Conservation (phyloP, 1,140 invertebrate genomes). For the Hyles euphorbiae region DNA sequence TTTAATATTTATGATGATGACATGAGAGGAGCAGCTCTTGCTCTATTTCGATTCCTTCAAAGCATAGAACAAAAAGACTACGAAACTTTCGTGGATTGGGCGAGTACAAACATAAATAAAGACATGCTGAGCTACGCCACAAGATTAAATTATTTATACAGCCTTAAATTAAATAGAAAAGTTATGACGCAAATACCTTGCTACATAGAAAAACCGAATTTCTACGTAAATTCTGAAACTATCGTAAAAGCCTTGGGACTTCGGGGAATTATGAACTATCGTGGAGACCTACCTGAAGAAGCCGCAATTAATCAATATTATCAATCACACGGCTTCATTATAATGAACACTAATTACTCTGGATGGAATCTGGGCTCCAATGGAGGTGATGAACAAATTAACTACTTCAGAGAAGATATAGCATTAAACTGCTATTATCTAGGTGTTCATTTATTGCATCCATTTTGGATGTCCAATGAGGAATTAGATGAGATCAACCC, state of each 20-base stretch:
- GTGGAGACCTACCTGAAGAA: conserved; percentile 20
- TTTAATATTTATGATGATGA: conserved; percentile 62
- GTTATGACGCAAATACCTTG: conserved; percentile 28
- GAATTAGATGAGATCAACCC: conserved; percentile 74
- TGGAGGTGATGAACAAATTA: conserved; percentile 78
- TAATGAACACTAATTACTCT: conserved; percentile 74
- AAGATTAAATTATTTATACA: conserved; percentile 35
- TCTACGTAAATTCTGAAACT: conserved; percentile 54
- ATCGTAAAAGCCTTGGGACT: conserved; percentile 46
- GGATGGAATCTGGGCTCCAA: conserved; percentile 70
- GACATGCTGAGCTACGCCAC: conserved; percentile 49
- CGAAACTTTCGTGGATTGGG: conserved; percentile 35
- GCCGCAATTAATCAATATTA: conserved; percentile 40
- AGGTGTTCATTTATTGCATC: conserved; percentile 80
- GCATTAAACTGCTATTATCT: conserved; percentile 84
- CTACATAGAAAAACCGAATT: conserved; percentile 54
- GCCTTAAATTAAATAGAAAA: conserved; percentile 11
- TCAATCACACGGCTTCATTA: conserved; percentile 34
- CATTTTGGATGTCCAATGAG: conserved; percentile 79
- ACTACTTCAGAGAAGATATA: conserved; percentile 85
- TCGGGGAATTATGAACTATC: conserved; percentile 5
- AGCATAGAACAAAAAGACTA: conserved; percentile 30
- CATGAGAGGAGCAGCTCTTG: conserved; percentile 50
- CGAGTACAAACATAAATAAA: conserved; percentile 39
- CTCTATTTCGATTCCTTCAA: conserved; percentile 46